phyloP scores from a whole-genome alignment of 2,797 vertebrate genomes.

The Peromyscus melanophrys region DNA sequence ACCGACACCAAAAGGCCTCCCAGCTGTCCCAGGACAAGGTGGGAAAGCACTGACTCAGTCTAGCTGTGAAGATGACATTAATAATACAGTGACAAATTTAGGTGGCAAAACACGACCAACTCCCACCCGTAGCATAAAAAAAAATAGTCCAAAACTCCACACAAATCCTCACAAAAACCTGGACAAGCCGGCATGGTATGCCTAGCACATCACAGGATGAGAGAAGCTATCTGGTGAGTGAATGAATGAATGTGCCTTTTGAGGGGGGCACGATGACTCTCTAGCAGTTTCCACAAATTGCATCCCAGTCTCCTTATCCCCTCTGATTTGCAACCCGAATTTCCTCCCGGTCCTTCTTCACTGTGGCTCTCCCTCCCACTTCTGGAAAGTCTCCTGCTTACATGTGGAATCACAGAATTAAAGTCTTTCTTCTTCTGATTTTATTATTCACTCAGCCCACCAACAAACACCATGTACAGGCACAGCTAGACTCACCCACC shows the following conservation, averaged over 20 bases:
- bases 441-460: neutral
- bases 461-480: too few relatives aligned
- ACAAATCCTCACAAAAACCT: neutral
- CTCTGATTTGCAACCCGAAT: neutral
- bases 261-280: too few relatives aligned
- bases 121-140: neutral
- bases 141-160: neutral
- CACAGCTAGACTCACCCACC: neutral
- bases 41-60: constrained; percentile 4
- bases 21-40: neutral
- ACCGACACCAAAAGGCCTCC: neutral
- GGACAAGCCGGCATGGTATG: neutral
- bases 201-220: neutral
- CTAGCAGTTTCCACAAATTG: neutral
- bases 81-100: constrained; percentile 59
- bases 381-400: neutral
- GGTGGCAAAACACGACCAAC: neutral
- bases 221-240: neutral
- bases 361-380: neutral
- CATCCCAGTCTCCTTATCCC: neutral
- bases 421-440: neutral
- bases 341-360: neutral
- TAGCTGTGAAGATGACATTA: constrained; percentile 72
- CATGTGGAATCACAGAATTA: neutral
- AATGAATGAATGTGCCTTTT: neutral